Evolutionary conservation across 2,888 invertebrate species (phyloP), one percentile per base, ranked within the genome.

Genomic region (Anorthoa munda): DNA sequence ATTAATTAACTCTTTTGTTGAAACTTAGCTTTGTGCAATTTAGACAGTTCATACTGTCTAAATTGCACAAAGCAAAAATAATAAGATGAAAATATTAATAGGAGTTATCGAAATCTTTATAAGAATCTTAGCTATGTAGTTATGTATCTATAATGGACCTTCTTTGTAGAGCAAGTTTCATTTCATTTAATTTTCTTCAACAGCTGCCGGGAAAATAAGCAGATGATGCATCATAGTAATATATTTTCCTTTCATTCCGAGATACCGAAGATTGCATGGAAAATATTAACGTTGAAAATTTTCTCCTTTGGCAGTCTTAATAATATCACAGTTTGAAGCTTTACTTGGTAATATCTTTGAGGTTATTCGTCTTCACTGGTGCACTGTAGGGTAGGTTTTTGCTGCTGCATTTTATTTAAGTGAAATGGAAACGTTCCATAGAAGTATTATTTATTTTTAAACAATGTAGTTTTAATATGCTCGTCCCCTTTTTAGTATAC

Each of bases 201-300:
- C 79, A 75, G 77, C 63, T 75, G 61, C 48, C 17, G 60, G 66
- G 70, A 53, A 74, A 66, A 68, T 78, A 85, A 68, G 67, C 67
- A 50, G 53, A 61, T 26, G 67, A 85, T 82, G 79, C 83, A 78
- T 85, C 79, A 50, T 58, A 81, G 81, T 77, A 66, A 77, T 77
- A 82, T 68, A 82, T 78, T 82, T 83, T 70, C 72, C 56, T 85
- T 78, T 65, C 64, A 72, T 78, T 78, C 51, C 58, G 26, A 51
- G 68, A 67, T 74, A n/a, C 48, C 50, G 56, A 78, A 72, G 83
- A 82, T 76, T 65, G 66, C 69, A 82, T 61, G 31, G 45, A 71
- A 81, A 73, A 74, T 74, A 67, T 74, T 79, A 77, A 67, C 72
- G 72, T 74, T 70, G 66, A 66, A 75, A 65, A 61, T 45, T 72